Evolutionary conservation across 2,113 vertebrate genomes (phyloP).

Genomic region (Labeo rohita): DNA sequence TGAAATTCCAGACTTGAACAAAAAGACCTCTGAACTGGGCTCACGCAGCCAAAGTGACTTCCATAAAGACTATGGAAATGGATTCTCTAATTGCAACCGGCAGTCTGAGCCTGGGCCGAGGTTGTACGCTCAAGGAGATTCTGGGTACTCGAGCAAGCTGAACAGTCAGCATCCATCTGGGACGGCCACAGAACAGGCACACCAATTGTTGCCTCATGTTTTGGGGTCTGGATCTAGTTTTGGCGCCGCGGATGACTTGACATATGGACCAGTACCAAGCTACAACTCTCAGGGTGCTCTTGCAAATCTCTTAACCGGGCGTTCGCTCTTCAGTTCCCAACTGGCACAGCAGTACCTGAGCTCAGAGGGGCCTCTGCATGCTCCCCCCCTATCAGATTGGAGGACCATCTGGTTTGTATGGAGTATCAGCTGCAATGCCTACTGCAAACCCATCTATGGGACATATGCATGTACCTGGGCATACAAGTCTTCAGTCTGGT

Average conservation of each 20-base stretch:
- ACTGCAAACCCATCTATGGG: constrained; percentile 63
- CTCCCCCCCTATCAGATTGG: constrained; percentile 66
- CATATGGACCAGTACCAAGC: constrained; percentile 59
- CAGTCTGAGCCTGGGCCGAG: constrained; percentile 51
- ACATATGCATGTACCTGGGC: constrained; percentile 69
- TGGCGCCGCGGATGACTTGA: constrained; percentile 65
- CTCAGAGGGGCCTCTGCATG: constrained; percentile 68
- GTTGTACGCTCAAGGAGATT: constrained; percentile 69
- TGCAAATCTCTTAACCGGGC: constrained; percentile 67
- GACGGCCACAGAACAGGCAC: constrained; percentile 48
- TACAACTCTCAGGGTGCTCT: constrained; percentile 65
- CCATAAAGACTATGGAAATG: constrained; percentile 42
- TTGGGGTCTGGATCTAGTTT: constrained; percentile 53
- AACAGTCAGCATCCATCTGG: constrained; percentile 70
- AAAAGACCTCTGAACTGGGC: constrained; percentile 56
- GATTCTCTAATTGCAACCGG: constrained; percentile 44
- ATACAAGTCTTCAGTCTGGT: constrained; percentile 62
- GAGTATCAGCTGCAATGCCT: constrained; percentile 64
- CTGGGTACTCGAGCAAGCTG: constrained; percentile 75
- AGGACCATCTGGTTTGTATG: constrained; percentile 67
- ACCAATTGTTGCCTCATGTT: constrained; percentile 60
- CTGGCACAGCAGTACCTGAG: constrained; percentile 78
- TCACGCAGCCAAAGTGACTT: constrained; percentile 64
- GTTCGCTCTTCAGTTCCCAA: constrained; percentile 69
- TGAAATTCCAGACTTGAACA: neutral